Evolutionary conservation across 2,888 invertebrate species (phyloP), one percentile per base, ranked within the genome.

Genomic region (Drosophila falleni): DNA sequence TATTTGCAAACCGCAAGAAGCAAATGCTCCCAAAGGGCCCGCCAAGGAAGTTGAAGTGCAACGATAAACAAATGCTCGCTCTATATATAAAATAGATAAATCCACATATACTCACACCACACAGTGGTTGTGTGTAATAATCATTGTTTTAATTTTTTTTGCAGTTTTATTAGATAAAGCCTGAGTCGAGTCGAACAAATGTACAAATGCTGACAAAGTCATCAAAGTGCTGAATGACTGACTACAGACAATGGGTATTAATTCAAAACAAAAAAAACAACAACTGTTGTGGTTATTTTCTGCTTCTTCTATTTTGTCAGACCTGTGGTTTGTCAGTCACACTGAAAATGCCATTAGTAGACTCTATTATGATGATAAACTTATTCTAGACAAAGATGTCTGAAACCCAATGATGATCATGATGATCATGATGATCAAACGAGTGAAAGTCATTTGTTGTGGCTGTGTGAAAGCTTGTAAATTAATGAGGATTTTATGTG

Each of bases 401-500:
- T 66, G 56, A 71, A 56, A 44, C 61, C 55, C 44, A 47, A 46
- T 46, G 46, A 37, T 54, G 50, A 61, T 47, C 61, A 71, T 46
- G 46, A 37, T 54, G 50, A 61, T 47, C 61, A 71, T 71, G 69
- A 71, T 73, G 65, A 78, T 86, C 68, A 72, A 80, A 37, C 60
- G 81, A 86, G 83, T 86, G 83, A 83, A 83, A 83, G 83, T 83
- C 61, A 66, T 69, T 66, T 74, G 63, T 49, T 72, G 37, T 11
- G 37, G 8, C 50, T 50, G 37, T 62, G 81, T 54, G 87, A 84
- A 84, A 84, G 83, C 77, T 78, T 72, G 76, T 73, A 81, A 83
- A 64, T 63, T 69, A 73, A 79, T 77, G 83, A 79, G 79, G 83
- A 78, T 81, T 81, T 74, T 58, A 73, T 84, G 87, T 74, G 83